Conservation (phyloP, 2,113 vertebrate species). For the Trematocara unimaculatum region DNA sequence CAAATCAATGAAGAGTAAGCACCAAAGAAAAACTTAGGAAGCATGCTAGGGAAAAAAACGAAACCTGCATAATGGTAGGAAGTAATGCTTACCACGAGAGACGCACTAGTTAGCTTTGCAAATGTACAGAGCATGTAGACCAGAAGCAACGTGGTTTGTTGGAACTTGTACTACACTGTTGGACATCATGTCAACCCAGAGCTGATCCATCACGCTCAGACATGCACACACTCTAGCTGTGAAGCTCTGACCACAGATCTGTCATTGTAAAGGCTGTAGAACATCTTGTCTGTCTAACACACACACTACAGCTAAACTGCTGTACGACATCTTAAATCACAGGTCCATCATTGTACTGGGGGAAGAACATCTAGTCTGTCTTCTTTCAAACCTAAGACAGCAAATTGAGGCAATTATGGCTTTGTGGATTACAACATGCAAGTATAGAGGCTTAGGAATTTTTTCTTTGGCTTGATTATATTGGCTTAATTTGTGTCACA, state of each 20-base stretch:
- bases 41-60: neutral
- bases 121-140: slow-evolving; percentile 62
- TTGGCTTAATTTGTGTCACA: neutral
- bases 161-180: slow-evolving; percentile 65
- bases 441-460: neutral
- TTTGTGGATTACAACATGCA: neutral
- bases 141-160: slow-evolving; percentile 53
- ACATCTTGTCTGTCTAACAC: slow-evolving; percentile 57
- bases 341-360: slow-evolving; percentile 34
- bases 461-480: neutral
- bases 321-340: slow-evolving; percentile 61
- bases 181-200: slow-evolving; percentile 60
- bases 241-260: slow-evolving; percentile 46
- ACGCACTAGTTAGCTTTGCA: slow-evolving; percentile 55
- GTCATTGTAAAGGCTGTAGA: slow-evolving; percentile 59
- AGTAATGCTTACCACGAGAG: slow-evolving; percentile 29
- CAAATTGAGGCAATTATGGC: slow-evolving; percentile 46
- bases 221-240: slow-evolving; percentile 22
- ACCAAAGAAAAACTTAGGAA: neutral
- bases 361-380: slow-evolving; percentile 49
- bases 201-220: slow-evolving; percentile 56
- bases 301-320: slow-evolving; percentile 40
- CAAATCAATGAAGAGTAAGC: neutral
- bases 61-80: neutral
- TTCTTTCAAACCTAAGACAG: slow-evolving; percentile 36